Evolutionary conservation across 2,888 invertebrate genomes (phyloP).

Genomic region (Drosophila fungiperda): DNA sequence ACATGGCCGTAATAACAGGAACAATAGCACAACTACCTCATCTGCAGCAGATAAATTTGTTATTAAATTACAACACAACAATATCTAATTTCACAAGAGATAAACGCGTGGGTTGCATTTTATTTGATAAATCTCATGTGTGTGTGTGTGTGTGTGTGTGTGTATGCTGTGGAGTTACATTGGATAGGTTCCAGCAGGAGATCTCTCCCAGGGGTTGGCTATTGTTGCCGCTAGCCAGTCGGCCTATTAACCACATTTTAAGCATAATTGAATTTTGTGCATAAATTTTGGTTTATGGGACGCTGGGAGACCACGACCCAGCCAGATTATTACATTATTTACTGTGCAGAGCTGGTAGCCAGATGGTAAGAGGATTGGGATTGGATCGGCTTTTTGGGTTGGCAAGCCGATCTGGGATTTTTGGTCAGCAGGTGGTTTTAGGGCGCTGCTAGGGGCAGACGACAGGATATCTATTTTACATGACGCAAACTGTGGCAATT

Average conservation of each 20-base stretch:
- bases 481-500: slow-evolving; percentile 54
- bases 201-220: slow-evolving; percentile 38
- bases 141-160: slow-evolving; percentile 5
- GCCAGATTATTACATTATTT: slow-evolving; percentile 80
- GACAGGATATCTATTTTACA: slow-evolving; percentile 74
- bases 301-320: slow-evolving; percentile 74
- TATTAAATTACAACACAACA: slow-evolving; percentile 75
- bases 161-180: slow-evolving; percentile 1
- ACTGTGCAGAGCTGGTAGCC: slow-evolving; percentile 50
- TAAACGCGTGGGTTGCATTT: slow-evolving; percentile 33
- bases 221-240: slow-evolving; percentile 65
- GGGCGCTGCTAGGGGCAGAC: slow-evolving; percentile 42
- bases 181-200: slow-evolving; percentile 32
- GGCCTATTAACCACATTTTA: slow-evolving; percentile 80
- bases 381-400: slow-evolving; percentile 2
- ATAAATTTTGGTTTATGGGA: slow-evolving; percentile 79
- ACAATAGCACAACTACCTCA: slow-evolving; percentile 11
- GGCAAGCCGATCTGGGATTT: slow-evolving; percentile 25
- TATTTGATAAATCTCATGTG: slow-evolving; percentile 57
- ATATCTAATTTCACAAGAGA: slow-evolving; percentile 66
- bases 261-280: slow-evolving; percentile 80
- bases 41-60: slow-evolving; percentile 54
- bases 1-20: slow-evolving; percentile 35
- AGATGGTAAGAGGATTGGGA: neutral
- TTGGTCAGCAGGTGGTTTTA: slow-evolving; percentile 22